A percentile compares a stretch with the other conserved stretches of the same genome.
Conservation (phyloP, 2,797 vertebrate genomes). For the Pangasius sanitwongsei region DNA sequence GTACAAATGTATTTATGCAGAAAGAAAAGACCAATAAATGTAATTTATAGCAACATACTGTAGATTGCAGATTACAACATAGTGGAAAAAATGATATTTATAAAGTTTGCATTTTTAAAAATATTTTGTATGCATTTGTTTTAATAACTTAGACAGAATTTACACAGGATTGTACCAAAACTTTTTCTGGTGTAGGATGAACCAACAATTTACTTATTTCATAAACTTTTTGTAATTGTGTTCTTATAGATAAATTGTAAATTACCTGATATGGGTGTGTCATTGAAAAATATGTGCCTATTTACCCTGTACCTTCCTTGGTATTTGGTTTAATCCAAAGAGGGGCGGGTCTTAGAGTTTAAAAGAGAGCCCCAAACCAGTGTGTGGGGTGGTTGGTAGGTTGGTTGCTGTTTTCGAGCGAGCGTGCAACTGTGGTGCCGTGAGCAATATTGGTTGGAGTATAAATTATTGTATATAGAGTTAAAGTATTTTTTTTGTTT, state of each 20-base stretch:
- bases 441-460: too few species aligned
- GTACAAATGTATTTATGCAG: background rate
- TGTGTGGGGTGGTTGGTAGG: too few species aligned
- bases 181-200: background rate
- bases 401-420: too few species aligned
- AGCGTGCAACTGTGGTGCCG: too few species aligned
- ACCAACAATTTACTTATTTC: background rate
- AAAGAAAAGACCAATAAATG: background rate
- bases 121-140: background rate
- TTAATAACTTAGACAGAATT: background rate
- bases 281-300: too few species aligned
- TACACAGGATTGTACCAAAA: background rate
- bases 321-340: too few species aligned
- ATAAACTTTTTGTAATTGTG: background rate
- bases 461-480: too few species aligned
- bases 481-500: too few species aligned
- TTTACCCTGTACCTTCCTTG: too few species aligned
- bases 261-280: background rate
- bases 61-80: background rate
- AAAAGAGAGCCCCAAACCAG: too few species aligned
- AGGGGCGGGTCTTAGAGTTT: too few species aligned
- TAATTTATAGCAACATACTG: background rate
- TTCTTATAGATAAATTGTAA: background rate
- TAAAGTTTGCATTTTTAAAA: background rate
- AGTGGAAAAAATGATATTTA: background rate